Evolutionary conservation across 2,113 vertebrate genomes (phyloP).

Genomic region (Crotophaga sulcirostris): DNA sequence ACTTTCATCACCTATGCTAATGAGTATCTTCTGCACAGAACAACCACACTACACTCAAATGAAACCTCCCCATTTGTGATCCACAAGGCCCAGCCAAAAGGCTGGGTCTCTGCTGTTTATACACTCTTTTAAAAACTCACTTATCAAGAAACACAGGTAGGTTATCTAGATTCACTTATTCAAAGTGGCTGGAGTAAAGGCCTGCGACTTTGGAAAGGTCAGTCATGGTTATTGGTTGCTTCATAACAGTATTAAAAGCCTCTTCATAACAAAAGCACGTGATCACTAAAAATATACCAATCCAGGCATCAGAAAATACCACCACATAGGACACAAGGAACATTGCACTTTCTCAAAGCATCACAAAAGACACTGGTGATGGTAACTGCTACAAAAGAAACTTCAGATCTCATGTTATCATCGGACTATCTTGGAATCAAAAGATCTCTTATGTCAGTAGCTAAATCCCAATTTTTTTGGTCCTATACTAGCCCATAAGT

Average conservation of each 20-base stretch:
- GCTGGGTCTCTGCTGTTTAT: not conserved
- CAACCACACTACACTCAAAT: rapidly evolving
- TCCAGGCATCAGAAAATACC: slow-evolving; percentile 30
- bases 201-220: slow-evolving; percentile 40
- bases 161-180: slow-evolving; percentile 4
- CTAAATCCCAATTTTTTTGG: not conserved
- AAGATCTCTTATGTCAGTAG: not conserved
- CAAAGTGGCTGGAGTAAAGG: not conserved
- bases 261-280: slow-evolving; percentile 57
- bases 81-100: not conserved
- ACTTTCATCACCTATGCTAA: not conserved
- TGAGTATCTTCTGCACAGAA: not conserved
- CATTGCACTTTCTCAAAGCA: not conserved
- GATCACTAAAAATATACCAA: slow-evolving; percentile 41
- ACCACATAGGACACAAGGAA: not conserved
- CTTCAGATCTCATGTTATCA: not conserved
- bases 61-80: rapidly evolving
- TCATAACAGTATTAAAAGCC: slow-evolving; percentile 44
- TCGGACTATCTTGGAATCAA: not conserved
- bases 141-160: not conserved
- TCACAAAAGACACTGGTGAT: not conserved
- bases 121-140: not conserved
- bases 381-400: not conserved
- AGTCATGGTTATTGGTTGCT: slow-evolving; percentile 48
- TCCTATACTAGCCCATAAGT: not conserved